Evolutionary conservation across 2,888 invertebrate species (phyloP).

Genomic region (Drosophila dives): DNA sequence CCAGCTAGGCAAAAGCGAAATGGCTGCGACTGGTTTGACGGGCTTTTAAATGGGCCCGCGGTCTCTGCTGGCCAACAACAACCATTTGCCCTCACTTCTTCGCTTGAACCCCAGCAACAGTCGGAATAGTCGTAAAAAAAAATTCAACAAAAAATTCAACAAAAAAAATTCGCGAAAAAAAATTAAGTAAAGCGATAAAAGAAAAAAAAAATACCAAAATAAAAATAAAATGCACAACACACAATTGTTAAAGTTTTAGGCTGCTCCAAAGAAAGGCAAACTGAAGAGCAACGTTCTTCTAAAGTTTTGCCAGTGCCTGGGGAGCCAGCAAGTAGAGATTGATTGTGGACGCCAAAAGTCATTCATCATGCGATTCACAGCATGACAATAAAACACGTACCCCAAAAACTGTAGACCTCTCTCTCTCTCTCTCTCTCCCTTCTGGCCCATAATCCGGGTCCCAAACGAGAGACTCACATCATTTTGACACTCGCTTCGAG

Average conservation of each 20-base stretch:
- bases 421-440: neutral
- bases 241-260: slow-evolving; percentile 49
- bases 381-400: slow-evolving; percentile 38
- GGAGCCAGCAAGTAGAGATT: slow-evolving; percentile 47
- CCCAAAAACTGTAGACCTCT: slow-evolving; percentile 1
- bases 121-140: slow-evolving; percentile 65
- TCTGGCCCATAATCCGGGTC: neutral
- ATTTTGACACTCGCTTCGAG: slow-evolving; percentile 10
- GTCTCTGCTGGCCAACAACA: slow-evolving; percentile 43
- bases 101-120: slow-evolving; percentile 58
- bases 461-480: slow-evolving; percentile 4
- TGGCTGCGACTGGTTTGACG: slow-evolving; percentile 73
- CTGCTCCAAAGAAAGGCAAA: slow-evolving; percentile 40
- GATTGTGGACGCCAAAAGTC: slow-evolving; percentile 63
- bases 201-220: slow-evolving; percentile 36
- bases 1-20: slow-evolving; percentile 70
- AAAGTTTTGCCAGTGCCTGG: slow-evolving; percentile 34
- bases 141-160: neutral
- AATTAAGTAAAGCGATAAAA: slow-evolving; percentile 36
- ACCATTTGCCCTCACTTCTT: slow-evolving; percentile 58
- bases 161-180: slow-evolving; percentile 60
- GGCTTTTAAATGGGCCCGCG: slow-evolving; percentile 72
- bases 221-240: slow-evolving; percentile 43
- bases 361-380: slow-evolving; percentile 67
- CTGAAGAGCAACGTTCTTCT: slow-evolving; percentile 10